Conservation (phyloP, 2,888 invertebrate species). For the Ischnura elegans region DNA sequence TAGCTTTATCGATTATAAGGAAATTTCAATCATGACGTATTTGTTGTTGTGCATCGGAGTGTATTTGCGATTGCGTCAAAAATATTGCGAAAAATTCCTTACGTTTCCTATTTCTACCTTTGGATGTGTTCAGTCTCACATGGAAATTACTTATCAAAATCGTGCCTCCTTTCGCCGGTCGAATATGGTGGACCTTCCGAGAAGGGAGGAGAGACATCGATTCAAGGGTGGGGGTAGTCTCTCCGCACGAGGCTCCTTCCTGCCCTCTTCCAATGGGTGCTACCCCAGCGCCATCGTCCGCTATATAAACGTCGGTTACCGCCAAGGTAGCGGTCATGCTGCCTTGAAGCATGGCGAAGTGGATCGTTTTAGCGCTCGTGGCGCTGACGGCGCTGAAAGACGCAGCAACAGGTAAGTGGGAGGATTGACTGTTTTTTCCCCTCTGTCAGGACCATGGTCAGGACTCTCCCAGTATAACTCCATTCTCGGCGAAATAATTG, state of each 20-base stretch:
- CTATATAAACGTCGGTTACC: constrained; percentile 48
- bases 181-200: too few species aligned
- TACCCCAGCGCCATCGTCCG: constrained; percentile 22
- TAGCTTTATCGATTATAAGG: too few species aligned
- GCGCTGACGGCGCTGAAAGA: constrained; percentile 45
- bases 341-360: constrained; percentile 55
- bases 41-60: too few species aligned
- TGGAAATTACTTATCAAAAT: background rate
- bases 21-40: too few species aligned
- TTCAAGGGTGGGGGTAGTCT: background rate
- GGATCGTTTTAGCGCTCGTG: constrained; percentile 54
- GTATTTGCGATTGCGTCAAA: too few species aligned
- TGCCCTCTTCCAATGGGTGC: background rate
- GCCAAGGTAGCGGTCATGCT: constrained; percentile 14
- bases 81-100: too few species aligned
- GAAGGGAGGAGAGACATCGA: too few species aligned
- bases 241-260: background rate
- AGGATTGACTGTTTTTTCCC: background rate
- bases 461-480: too few species aligned
- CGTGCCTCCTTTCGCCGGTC: background rate
- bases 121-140: too few species aligned
- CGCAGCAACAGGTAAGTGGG: constrained; percentile 51
- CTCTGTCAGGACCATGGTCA: background rate
- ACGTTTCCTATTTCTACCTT: too few species aligned
- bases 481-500: background rate